These are phyloP conservation scores for Nesogale talazaci DNA, from an alignment of 2,113 vertebrate species.

Conservation along the genomic window DNA sequence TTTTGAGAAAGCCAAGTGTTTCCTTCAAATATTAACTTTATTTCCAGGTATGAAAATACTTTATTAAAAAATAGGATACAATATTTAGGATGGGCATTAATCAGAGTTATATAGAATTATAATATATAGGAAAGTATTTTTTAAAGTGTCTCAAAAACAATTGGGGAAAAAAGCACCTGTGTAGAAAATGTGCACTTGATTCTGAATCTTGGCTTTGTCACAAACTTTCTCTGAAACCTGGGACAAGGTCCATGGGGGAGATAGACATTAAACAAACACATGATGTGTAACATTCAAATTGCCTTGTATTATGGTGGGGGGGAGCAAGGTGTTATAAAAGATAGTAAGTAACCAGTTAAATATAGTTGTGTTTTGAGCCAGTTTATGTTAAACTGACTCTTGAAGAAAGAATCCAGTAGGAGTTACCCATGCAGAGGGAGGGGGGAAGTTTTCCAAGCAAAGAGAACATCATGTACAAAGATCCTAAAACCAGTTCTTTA, in stretches of 20 bases:
- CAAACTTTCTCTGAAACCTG: too few species aligned
- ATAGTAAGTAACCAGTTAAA: too few species aligned
- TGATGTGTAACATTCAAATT: conserved; percentile 1
- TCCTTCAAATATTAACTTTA: conserved; percentile 35
- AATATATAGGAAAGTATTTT: too few species aligned
- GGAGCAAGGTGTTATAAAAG: too few species aligned
- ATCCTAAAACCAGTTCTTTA: conserved; percentile 34
- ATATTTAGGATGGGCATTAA: too few species aligned
- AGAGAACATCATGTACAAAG: conserved; percentile 45
- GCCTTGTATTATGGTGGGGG: too few species aligned
- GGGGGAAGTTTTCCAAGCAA: conserved; percentile 36
- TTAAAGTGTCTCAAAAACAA: not conserved
- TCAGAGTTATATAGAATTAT: too few species aligned
- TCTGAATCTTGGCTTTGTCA: too few species aligned
- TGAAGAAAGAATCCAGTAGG: not conserved
- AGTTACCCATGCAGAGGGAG: conserved; percentile 25
- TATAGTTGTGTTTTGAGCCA: too few species aligned
- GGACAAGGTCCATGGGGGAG: too few species aligned
- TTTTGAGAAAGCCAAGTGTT: conserved; percentile 51
- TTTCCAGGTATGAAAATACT: conserved; percentile 27
- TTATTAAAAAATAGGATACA: conserved; percentile 16
- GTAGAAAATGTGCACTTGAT: not conserved
- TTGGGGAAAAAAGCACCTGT: not conserved
- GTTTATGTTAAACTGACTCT: too few species aligned
- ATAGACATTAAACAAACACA: conserved; percentile 34